Conservation (phyloP, 2,113 vertebrate species). For the Dryoscopus gambensis region DNA sequence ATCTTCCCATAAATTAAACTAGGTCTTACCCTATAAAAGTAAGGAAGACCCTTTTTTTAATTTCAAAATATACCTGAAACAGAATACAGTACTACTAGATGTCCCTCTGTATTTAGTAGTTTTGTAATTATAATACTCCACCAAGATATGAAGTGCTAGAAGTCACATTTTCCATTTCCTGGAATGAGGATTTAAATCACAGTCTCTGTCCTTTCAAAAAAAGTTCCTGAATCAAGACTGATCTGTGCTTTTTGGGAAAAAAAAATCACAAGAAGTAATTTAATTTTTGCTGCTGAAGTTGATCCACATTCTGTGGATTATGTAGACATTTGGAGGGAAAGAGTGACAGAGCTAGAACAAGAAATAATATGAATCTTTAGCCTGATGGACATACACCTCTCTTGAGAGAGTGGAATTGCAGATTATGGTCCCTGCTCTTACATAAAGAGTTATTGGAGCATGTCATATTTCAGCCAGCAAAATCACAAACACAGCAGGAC, state of each 20-base stretch:
- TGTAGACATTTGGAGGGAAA: not conserved
- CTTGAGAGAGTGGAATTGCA: not conserved
- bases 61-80: not conserved
- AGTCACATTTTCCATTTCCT: not conserved
- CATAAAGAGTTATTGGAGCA: not conserved
- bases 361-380: not conserved
- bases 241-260: not conserved
- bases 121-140: not conserved
- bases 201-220: not conserved
- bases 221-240: not conserved
- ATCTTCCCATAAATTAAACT: not conserved
- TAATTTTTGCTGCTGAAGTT: not conserved
- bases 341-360: not conserved
- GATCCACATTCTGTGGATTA: not conserved
- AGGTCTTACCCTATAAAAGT: not conserved
- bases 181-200: not conserved
- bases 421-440: not conserved
- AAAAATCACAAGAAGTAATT: not conserved
- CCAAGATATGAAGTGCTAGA: not conserved
- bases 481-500: slow-evolving; percentile 24
- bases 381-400: not conserved
- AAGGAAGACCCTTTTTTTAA: accelerated
- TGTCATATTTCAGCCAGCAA: not conserved
- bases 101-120: not conserved
- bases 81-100: not conserved